Percentiles rank a stretch among this genome's conserved stretches.
Evolutionary conservation across 2,888 invertebrate species (phyloP).

Genomic region (Napeogenes inachia): DNA sequence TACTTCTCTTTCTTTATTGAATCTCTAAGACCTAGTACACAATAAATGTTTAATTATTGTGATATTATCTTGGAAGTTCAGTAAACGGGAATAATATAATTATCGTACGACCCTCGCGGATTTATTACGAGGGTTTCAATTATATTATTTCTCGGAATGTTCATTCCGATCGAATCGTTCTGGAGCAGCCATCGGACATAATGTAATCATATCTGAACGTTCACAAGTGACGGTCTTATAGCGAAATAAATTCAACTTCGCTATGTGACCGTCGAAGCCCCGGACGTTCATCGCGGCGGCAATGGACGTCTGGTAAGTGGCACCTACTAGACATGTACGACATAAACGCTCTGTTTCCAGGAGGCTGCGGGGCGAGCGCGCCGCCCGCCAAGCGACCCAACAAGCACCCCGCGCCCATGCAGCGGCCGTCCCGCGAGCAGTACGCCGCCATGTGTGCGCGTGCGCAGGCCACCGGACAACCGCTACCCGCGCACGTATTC

Average conservation of each 20-base stretch:
- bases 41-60: neutral
- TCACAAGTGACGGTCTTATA: neutral
- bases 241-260: neutral
- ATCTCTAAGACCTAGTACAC: neutral
- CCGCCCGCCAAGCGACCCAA: constrained; percentile 89
- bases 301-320: neutral
- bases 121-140: neutral
- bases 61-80: neutral
- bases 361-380: constrained; percentile 51
- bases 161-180: neutral
- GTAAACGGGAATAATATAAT: constrained; percentile 1
- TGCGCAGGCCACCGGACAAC: constrained; percentile 81
- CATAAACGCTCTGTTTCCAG: constrained; percentile 14
- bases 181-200: neutral
- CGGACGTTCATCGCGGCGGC: neutral
- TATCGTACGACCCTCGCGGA: neutral
- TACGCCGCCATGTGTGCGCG: constrained; percentile 84
- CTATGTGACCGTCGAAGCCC: neutral
- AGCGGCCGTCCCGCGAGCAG: constrained; percentile 83
- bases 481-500: constrained; percentile 82
- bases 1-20: neutral
- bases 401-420: constrained; percentile 85
- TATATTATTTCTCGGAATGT: constrained; percentile 4
- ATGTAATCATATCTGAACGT: neutral
- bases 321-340: neutral